Percentiles rank a stretch among this genome's conserved stretches.
phyloP scores from a whole-genome alignment of 1,140 invertebrate species.

The Heliconius nattereri region DNA sequence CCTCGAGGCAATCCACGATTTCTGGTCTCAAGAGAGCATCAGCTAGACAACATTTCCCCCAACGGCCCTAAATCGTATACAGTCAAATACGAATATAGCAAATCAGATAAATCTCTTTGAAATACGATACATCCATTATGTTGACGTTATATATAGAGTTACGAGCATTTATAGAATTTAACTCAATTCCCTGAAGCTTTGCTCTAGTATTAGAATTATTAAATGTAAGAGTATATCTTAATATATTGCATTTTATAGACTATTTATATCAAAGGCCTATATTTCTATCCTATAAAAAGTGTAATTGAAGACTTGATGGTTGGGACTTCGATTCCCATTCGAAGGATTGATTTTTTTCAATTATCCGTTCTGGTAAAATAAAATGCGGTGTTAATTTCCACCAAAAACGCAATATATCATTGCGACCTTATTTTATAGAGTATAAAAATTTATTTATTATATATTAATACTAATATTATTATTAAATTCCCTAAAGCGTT shows the following conservation, averaged over 20 bases:
- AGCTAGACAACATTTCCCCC: background rate
- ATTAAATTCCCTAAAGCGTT: too few species aligned
- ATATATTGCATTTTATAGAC: background rate
- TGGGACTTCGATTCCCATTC: too few species aligned
- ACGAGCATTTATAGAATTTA: background rate
- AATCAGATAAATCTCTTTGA: constrained; percentile 9
- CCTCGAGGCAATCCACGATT: background rate
- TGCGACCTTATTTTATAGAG: too few species aligned
- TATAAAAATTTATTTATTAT: too few species aligned
- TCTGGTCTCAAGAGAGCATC: background rate
- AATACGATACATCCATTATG: constrained; percentile 6
- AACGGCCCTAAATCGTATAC: background rate
- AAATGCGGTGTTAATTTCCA: too few species aligned
- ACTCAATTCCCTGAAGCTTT: background rate
- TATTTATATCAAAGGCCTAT: background rate
- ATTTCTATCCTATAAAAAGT: background rate
- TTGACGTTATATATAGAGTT: background rate
- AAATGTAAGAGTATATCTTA: background rate
- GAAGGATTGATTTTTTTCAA: too few species aligned
- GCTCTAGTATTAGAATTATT: background rate
- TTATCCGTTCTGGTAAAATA: too few species aligned
- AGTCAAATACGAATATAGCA: constrained; percentile 1
- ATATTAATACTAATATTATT: too few species aligned
- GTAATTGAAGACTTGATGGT: too few species aligned
- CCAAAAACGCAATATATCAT: too few species aligned